phyloP scores from a whole-genome alignment of 1,140 invertebrate genomes.

The Limonius californicus region DNA sequence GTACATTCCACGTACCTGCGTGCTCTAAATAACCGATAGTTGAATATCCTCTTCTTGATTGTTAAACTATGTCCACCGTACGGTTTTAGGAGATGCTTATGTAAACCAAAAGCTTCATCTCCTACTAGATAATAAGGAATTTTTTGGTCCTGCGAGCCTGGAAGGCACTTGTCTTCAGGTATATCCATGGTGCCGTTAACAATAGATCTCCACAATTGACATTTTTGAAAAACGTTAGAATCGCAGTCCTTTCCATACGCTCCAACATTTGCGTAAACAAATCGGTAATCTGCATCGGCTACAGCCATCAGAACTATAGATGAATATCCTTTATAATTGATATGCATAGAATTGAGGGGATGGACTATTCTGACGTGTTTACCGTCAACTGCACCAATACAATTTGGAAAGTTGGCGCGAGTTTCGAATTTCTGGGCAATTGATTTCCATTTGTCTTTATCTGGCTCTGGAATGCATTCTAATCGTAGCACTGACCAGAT shows the following conservation, averaged over 20 bases:
- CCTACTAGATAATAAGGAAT: constrained; percentile 17
- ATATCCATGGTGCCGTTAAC: not conserved
- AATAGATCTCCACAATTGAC: constrained; percentile 10
- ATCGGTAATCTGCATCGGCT: constrained; percentile 38
- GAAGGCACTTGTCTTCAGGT: not conserved
- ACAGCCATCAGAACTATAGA: constrained; percentile 43
- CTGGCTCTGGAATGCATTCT: not conserved
- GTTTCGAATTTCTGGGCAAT: not conserved
- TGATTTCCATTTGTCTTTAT: not conserved
- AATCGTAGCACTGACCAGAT: not conserved
- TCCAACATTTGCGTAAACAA: constrained; percentile 37
- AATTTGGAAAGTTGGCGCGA: not conserved
- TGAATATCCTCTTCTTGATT: too few relatives aligned
- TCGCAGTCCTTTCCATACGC: constrained; percentile 39
- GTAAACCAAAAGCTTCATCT: constrained; percentile 22
- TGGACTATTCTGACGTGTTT: constrained; percentile 11
- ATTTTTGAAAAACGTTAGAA: constrained; percentile 35
- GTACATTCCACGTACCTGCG: constrained; percentile 42
- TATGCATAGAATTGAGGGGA: not conserved
- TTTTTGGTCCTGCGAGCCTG: constrained; percentile 35
- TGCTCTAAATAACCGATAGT: constrained; percentile 38
- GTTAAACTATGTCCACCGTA: constrained; percentile 19
- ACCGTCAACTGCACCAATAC: not conserved
- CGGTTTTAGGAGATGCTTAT: not conserved
- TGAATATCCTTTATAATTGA: constrained; percentile 46